Evolutionary conservation across 2,888 invertebrate genomes (phyloP), one percentile per base, ranked within the genome.

Genomic region (Anthoptus insignis): DNA sequence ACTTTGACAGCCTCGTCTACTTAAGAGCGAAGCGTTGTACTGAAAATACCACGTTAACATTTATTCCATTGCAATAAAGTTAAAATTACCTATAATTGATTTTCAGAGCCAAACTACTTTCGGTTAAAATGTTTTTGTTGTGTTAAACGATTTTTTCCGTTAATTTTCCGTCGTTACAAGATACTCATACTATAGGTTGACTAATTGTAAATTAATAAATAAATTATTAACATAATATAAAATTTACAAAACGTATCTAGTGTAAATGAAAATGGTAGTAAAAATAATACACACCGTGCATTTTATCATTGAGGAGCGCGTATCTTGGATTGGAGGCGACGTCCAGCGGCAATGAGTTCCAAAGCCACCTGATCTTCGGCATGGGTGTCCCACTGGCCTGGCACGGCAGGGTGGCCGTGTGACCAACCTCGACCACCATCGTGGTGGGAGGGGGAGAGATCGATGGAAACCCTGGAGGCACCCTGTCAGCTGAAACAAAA

Each of bases 361-460:
- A 97, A 73, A 99, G 95, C 99, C 99, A 99, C 73, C 97, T 96
- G 78, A 99, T 97, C 77, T 94, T 95, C 5, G 97, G 97, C 32
- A 96, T 91, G 3, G 98, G 98, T 81, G 94, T 96, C 59, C 99
- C 99, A 47, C 95, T 95, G 37, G 98, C 99, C 69, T 97, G 95
- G 91, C 99, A 99, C 47, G 96, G 96, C 79, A 99, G 95, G 22
- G 97, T 95, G 13, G 99, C 97, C 49, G 96, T 97, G 89, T 98
- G 97, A 16, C 98, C 99, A 73, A 98, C 98, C 92, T 99, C 99
- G 58, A 99, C 99, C 59, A 99, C 99, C 93, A 98, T 98, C 65
- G 98, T 97, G 68, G 96, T 96, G 0, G 99, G 99, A 45, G 97
- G 97, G 0, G 97, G 96, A 37, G 96, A 96, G 73, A 93, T 90